Evolutionary conservation across 2,888 invertebrate genomes (phyloP), one percentile per base, ranked within the genome.

Genomic region (Hirtodrosophila cameraria): DNA sequence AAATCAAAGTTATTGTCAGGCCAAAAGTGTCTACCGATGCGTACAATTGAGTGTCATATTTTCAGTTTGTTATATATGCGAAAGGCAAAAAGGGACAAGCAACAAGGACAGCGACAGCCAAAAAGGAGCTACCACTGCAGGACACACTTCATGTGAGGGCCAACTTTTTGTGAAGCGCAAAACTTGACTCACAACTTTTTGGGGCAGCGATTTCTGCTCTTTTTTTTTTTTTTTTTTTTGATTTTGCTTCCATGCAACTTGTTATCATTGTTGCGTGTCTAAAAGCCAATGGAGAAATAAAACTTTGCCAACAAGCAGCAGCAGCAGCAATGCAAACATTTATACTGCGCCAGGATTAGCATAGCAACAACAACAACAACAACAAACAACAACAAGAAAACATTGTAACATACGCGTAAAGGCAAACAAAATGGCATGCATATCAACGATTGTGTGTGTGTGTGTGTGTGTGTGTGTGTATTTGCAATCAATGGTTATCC

Each of bases 41-140:
- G 83, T 74, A 82, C 86, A 81, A 81, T 81, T 86, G 86, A 81
- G 86, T 81, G 81, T 86, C 81, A 81, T 81, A 86, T 86, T 80
- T 85, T 67, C 58, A 79, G 72, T 77, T 80, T 72, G 69, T 83
- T 79, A 67, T 75, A 46, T 66, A 70, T 83, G 78, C 74, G n/a
- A 66, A 61, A 66, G 55, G 58, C n/a, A 43, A 36, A 6, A 15
- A 16, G 11, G 30, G 11, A n/a, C n/a, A n/a, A n/a, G n/a, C n/a
- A n/a, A n/a, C n/a, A n/a, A n/a, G n/a, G n/a, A n/a, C n/a, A n/a
- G n/a, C n/a, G n/a, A n/a, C n/a, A n/a, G n/a, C 15, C 35, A 28
- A 23, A 23, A 2, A 8, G 23, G 8, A 6, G 1, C 8, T 6
- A 8, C 23, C 2, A 6, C 18, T 18, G 8, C 23, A 23, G 23